phyloP scores from a whole-genome alignment of 2,888 invertebrate genomes.

The Chrysomela aeneicollis region DNA sequence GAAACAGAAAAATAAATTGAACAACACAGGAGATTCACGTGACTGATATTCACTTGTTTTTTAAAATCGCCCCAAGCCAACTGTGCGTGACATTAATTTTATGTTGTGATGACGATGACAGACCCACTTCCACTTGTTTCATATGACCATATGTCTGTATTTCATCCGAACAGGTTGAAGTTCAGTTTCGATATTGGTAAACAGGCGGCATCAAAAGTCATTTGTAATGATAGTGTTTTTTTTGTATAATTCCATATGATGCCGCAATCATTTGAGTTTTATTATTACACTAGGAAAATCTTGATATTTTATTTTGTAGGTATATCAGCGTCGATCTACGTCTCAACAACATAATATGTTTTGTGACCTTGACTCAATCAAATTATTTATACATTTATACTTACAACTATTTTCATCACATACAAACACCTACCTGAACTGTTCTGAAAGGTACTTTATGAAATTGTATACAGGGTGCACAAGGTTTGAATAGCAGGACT shows the following conservation, averaged over 20 bases:
- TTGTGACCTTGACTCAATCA: background rate
- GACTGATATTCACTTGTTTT: background rate
- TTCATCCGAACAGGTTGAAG: background rate
- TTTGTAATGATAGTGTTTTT: background rate
- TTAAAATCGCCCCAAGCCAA: background rate
- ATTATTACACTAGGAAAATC: background rate
- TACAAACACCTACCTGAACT: background rate
- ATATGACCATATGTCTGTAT: background rate
- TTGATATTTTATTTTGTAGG: background rate
- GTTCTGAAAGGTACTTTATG: too few species aligned
- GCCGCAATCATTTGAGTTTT: background rate
- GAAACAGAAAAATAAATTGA: too few species aligned
- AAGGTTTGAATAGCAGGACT: too few species aligned
- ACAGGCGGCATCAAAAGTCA: too few species aligned
- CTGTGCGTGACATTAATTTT: background rate
- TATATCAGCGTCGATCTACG: too few species aligned
- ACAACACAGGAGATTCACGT: slow-evolving; percentile 2
- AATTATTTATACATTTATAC: background rate
- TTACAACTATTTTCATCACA: background rate
- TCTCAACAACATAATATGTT: background rate
- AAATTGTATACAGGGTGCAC: too few species aligned
- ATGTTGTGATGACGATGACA: background rate
- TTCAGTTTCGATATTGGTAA: background rate
- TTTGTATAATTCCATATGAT: background rate
- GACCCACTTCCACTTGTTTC: background rate